phyloP scores from a whole-genome alignment of 2,888 invertebrate genomes.

The Zaprionus obscuricornis region DNA sequence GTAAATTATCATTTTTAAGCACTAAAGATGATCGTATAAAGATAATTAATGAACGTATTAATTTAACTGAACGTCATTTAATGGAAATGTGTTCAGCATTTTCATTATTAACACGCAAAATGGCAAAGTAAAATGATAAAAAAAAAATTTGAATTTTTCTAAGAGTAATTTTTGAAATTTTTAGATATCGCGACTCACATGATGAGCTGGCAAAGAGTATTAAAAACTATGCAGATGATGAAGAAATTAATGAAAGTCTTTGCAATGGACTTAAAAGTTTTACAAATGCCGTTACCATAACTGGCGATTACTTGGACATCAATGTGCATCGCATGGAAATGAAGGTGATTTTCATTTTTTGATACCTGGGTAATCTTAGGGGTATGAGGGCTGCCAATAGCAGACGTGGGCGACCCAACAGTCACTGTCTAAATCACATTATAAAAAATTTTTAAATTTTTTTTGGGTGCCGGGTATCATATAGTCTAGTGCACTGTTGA shows the following conservation, averaged over 20 bases:
- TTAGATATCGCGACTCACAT: conserved; percentile 90
- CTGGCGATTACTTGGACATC: conserved; percentile 92
- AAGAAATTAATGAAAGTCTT: conserved; percentile 90
- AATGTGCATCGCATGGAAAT: conserved; percentile 90
- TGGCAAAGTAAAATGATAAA: conserved; percentile 75
- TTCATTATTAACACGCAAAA: conserved; percentile 89
- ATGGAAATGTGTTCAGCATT: conserved; percentile 91
- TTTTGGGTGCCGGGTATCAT: too few species aligned
- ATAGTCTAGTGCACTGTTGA: too few species aligned
- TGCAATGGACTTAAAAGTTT: conserved; percentile 88
- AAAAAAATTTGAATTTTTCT: neutral
- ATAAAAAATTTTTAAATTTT: too few species aligned
- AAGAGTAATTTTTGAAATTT: neutral
- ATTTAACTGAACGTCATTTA: conserved; percentile 90
- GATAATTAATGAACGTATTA: conserved; percentile 92
- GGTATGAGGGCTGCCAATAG: too few species aligned
- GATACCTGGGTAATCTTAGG: too few species aligned
- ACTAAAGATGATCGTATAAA: conserved; percentile 91
- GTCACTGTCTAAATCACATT: too few species aligned
- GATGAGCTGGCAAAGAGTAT: conserved; percentile 90
- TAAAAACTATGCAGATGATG: conserved; percentile 89
- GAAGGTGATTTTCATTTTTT: too few species aligned
- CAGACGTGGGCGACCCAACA: too few species aligned
- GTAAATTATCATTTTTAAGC: conserved; percentile 77
- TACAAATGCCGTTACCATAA: conserved; percentile 89